phyloP scores from a whole-genome alignment of 2,113 vertebrate species.

The Tupaia chinensis region DNA sequence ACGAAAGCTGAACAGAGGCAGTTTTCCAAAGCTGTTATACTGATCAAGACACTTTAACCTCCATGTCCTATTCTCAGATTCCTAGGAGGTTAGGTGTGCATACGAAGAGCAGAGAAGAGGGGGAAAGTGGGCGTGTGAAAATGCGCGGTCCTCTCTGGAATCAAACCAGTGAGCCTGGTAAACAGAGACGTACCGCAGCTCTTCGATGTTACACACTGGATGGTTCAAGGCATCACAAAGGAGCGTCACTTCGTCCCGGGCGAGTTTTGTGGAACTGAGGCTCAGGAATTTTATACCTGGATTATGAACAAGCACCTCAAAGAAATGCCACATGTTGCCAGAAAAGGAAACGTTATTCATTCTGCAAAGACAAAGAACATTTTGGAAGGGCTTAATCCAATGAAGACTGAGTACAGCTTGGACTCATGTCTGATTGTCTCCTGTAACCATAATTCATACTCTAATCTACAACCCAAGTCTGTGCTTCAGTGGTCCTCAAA shows the following conservation, averaged over 20 bases:
- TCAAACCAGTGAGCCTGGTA: rapidly evolving
- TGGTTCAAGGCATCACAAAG: background rate
- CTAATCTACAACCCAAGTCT: background rate
- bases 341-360: background rate
- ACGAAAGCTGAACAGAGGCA: rapidly evolving
- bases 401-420: rapidly evolving
- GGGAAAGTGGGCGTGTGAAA: background rate
- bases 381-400: background rate
- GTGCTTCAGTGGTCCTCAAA: background rate
- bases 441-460: background rate
- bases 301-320: background rate
- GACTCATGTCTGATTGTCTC: rapidly evolving
- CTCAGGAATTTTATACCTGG: background rate
- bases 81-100: background rate
- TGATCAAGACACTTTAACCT: background rate
- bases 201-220: background rate
- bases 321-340: background rate
- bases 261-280: background rate
- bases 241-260: rapidly evolving
- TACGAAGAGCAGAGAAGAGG: too few species aligned
- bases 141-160: rapidly evolving
- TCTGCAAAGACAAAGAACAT: conserved; percentile 11
- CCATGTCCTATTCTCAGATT: background rate
- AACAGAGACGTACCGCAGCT: background rate
- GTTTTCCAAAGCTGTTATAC: background rate